Evolutionary conservation across 2,113 vertebrate genomes (phyloP).

Genomic region (Caracal caracal): DNA sequence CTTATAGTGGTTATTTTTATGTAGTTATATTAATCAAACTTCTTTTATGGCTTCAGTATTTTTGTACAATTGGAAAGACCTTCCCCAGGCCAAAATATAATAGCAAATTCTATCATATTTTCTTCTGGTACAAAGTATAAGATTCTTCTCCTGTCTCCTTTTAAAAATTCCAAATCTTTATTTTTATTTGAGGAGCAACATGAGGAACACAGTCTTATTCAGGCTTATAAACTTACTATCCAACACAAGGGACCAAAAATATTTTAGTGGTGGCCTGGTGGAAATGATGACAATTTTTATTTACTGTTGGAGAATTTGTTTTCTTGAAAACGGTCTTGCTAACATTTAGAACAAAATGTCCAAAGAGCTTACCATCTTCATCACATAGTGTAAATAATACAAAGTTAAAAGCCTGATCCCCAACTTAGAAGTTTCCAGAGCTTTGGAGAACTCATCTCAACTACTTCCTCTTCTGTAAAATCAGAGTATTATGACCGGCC

Average conservation of each 20-base stretch:
- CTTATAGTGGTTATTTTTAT: constrained; percentile 5
- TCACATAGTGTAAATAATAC: constrained; percentile 11
- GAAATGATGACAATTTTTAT: constrained; percentile 33
- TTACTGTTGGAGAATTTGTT: constrained; percentile 4
- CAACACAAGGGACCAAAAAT: constrained; percentile 43
- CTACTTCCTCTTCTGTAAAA: constrained; percentile 24
- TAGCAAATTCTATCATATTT: not conserved
- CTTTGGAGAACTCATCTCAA: not conserved
- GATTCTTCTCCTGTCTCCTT: constrained; percentile 20
- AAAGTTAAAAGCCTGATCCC: constrained; percentile 30
- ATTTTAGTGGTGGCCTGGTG: not conserved
- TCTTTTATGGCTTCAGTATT: constrained; percentile 38
- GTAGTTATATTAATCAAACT: not conserved
- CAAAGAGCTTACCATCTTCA: constrained; percentile 10
- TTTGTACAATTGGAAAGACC: not conserved
- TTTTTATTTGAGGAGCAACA: constrained; percentile 55
- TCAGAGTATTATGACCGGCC: not conserved
- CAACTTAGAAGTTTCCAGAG: constrained; percentile 5
- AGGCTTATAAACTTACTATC: constrained; percentile 25
- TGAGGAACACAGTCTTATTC: constrained; percentile 45
- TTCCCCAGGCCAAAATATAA: not conserved
- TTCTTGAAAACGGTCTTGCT: constrained; percentile 41
- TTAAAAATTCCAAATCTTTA: not conserved
- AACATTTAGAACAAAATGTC: constrained; percentile 13
- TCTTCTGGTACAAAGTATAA: constrained; percentile 25